phyloP scores from a whole-genome alignment of 2,797 vertebrate species.

The Mareca penelope region DNA sequence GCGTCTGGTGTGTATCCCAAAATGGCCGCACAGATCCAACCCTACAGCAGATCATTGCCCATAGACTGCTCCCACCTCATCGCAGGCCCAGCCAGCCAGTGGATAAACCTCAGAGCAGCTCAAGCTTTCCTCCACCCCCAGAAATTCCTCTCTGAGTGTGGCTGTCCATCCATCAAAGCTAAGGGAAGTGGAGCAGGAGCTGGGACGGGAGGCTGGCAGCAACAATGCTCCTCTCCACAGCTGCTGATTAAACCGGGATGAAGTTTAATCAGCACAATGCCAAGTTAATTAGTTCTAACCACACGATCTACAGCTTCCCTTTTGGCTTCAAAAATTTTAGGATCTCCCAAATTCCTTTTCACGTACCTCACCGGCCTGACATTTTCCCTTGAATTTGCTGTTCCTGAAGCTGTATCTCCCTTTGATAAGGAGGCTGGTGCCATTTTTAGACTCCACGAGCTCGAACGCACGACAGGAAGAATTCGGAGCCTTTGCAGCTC shows the following conservation, averaged over 20 bases:
- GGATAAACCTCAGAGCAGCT: neutral
- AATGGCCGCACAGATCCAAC: neutral
- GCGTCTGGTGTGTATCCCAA: neutral
- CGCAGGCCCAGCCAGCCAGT: neutral
- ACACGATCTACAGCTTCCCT: neutral
- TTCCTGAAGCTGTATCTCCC: neutral
- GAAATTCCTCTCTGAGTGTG: neutral
- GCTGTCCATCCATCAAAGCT: neutral
- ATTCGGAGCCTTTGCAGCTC: neutral
- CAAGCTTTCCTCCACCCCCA: neutral
- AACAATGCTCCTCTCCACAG: neutral
- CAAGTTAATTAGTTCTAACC: slow-evolving; percentile 18
- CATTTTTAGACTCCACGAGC: neutral
- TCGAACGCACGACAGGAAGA: neutral
- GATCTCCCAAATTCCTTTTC: neutral
- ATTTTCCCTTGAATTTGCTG: neutral
- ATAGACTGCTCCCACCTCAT: fast-evolving
- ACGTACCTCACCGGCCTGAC: neutral
- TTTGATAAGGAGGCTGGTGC: neutral
- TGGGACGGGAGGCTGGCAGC: neutral
- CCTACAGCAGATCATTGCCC: neutral
- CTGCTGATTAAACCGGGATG: slow-evolving; percentile 7
- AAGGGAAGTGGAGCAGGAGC: neutral
- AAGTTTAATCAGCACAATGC: neutral
- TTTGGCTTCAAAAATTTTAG: neutral